phyloP scores from a whole-genome alignment of 2,113 vertebrate species.

The Phaethon lepturus region DNA sequence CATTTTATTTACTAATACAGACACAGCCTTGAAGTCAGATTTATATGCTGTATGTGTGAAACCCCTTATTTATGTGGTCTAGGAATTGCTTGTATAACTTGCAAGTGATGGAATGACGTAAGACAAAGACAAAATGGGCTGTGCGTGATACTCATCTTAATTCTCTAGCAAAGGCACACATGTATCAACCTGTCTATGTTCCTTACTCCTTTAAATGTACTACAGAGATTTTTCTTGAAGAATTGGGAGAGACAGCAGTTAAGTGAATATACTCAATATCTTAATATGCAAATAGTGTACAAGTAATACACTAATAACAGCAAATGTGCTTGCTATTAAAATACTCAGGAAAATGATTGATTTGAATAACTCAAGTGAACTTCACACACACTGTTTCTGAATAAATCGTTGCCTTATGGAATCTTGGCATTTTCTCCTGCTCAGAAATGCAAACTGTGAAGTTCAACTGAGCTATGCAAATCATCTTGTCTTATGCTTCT shows the following conservation, averaged over 20 bases:
- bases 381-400: constrained; percentile 62
- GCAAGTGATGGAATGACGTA: constrained; percentile 15
- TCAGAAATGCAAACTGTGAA: constrained; percentile 67
- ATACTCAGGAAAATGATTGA: neutral
- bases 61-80: neutral
- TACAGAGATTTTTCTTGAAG: neutral
- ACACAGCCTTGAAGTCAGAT: neutral
- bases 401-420: constrained; percentile 65
- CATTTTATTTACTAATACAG: neutral
- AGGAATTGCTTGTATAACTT: constrained; percentile 34
- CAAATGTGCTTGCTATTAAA: constrained; percentile 23
- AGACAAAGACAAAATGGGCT: constrained; percentile 55
- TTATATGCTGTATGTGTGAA: neutral
- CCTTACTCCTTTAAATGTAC: neutral
- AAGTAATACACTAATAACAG: neutral
- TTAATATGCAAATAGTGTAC: neutral
- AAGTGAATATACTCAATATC: neutral
- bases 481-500: constrained; percentile 39
- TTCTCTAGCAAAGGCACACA: neutral
- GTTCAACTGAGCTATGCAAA: constrained; percentile 61
- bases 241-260: neutral
- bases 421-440: constrained; percentile 57
- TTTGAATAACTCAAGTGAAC: constrained; percentile 43
- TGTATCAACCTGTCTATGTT: constrained; percentile 41
- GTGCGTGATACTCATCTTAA: constrained; percentile 44